Conservation (phyloP, 2,113 vertebrate species). For the Lates calcarifer region DNA sequence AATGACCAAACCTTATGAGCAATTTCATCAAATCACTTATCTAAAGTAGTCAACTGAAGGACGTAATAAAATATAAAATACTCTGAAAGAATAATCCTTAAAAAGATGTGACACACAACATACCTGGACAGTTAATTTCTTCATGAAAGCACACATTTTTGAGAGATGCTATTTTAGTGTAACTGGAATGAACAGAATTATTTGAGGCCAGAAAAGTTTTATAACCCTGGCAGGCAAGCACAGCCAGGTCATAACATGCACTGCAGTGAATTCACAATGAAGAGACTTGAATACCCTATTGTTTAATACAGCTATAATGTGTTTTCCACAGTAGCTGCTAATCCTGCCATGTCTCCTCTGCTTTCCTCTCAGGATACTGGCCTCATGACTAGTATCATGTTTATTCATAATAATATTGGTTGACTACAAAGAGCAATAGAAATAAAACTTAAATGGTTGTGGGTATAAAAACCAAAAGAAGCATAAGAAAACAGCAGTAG, state of each 20-base stretch:
- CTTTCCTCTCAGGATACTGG: conserved; percentile 50
- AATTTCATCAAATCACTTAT: not conserved
- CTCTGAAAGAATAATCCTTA: not conserved
- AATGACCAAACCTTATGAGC: not conserved
- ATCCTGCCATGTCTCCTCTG: conserved; percentile 47
- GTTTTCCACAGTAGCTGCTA: conserved; percentile 69
- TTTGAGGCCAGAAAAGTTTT: conserved; percentile 50
- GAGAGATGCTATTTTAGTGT: not conserved
- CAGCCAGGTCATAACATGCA: conserved; percentile 37
- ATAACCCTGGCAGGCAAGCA: conserved; percentile 27
- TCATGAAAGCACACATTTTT: conserved; percentile 4
- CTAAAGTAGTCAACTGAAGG: not conserved
- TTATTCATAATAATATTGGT: conserved; percentile 38
- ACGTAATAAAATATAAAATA: not conserved
- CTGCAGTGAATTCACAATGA: conserved; percentile 40
- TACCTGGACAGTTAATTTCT: not conserved
- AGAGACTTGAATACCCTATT: conserved; percentile 64
- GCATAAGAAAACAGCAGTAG: not conserved
- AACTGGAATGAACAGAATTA: conserved; percentile 36
- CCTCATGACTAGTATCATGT: conserved; percentile 38
- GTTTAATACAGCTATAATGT: conserved; percentile 59
- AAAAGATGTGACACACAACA: not conserved
- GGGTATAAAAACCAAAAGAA: not conserved
- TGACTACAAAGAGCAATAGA: conserved; percentile 22
- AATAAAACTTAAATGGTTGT: conserved; percentile 17